phyloP scores from a whole-genome alignment of 2,113 vertebrate genomes.

The Cervus canadensis region DNA sequence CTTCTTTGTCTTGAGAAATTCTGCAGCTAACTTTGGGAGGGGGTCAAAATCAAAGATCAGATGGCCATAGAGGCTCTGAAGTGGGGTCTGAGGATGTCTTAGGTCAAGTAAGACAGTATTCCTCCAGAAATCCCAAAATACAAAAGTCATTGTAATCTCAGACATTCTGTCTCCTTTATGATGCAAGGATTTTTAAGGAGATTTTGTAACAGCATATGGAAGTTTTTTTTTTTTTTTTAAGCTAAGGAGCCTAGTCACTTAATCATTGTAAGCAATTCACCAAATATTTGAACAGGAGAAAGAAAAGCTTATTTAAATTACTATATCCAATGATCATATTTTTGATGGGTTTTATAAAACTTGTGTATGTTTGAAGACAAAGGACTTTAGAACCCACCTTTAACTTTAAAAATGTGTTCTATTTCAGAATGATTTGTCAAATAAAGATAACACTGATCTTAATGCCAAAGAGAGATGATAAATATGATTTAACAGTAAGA shows the following conservation, averaged over 20 bases:
- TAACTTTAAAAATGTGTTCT: background rate
- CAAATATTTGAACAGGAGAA: background rate
- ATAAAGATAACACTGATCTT: background rate
- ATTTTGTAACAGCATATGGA: background rate
- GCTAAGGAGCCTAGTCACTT: background rate
- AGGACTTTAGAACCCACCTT: background rate
- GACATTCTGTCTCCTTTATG: background rate
- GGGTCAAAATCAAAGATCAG: background rate
- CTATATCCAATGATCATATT: background rate
- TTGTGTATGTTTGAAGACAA: background rate
- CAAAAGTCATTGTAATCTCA: background rate
- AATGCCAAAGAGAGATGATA: background rate
- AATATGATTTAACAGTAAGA: background rate
- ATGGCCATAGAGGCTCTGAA: background rate
- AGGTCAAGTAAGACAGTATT: background rate
- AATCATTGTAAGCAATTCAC: background rate
- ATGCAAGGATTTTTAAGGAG: background rate
- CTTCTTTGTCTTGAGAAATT: background rate
- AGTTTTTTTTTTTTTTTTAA: background rate
- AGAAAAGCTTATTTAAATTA: slow-evolving; percentile 19
- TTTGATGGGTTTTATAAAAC: background rate
- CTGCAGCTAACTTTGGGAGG: background rate
- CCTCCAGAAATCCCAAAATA: background rate
- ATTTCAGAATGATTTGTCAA: background rate
- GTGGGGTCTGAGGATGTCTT: background rate